These are phyloP conservation scores for Hypothenemus hampei DNA, from an alignment of 1,140 invertebrate genomes.

Conservation along the genomic window DNA sequence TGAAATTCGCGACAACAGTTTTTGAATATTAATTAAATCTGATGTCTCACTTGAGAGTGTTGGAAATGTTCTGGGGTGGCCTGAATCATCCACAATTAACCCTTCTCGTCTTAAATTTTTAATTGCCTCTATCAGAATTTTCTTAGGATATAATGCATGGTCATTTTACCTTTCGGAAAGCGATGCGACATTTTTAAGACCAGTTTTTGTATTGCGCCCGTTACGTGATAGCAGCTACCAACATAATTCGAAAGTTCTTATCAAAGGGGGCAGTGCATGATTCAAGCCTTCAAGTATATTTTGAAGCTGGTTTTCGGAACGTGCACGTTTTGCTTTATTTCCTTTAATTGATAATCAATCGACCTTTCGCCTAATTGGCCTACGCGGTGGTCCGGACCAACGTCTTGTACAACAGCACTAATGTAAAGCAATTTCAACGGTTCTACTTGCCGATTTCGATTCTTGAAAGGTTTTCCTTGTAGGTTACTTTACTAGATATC, in stretches of 20 bases:
- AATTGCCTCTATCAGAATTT: too few relatives aligned
- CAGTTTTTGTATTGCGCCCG: neutral
- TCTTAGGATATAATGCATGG: too few relatives aligned
- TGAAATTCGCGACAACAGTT: too few relatives aligned
- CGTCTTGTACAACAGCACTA: slow-evolving; percentile 2
- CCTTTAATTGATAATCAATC: slow-evolving; percentile 36
- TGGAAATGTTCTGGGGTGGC: too few relatives aligned
- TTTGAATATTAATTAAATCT: too few relatives aligned
- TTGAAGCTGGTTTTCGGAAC: slow-evolving; percentile 18
- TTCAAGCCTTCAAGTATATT: slow-evolving; percentile 8
- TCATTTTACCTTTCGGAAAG: too few relatives aligned
- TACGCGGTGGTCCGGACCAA: slow-evolving; percentile 23
- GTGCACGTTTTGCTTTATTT: slow-evolving; percentile 33
- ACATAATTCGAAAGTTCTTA: slow-evolving; percentile 11
- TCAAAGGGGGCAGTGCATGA: slow-evolving; percentile 2
- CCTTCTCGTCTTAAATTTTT: too few relatives aligned
- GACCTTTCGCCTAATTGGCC: slow-evolving; percentile 34
- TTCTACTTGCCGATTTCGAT: too few relatives aligned
- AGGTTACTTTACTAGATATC: too few relatives aligned
- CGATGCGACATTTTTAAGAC: neutral
- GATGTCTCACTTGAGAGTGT: too few relatives aligned
- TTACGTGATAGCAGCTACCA: slow-evolving; percentile 3
- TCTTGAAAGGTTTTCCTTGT: too few relatives aligned
- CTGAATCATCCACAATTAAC: too few relatives aligned
- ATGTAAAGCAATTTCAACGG: neutral